These are phyloP conservation scores for Vireo altiloquus DNA, from an alignment of 2,113 vertebrate species.

Conservation along the genomic window DNA sequence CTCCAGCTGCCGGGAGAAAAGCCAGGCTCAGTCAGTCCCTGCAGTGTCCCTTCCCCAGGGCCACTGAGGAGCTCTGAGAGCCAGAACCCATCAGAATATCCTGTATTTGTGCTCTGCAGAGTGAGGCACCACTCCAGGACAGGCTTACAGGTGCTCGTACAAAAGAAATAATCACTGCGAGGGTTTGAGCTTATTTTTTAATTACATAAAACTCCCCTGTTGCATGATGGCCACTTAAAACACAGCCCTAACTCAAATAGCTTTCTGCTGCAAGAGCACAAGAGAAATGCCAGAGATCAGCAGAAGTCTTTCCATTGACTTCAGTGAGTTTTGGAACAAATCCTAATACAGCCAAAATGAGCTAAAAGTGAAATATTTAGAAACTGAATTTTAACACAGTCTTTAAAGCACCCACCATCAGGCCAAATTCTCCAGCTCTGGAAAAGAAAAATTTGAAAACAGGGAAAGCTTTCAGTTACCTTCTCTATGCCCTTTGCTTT, in stretches of 20 bases:
- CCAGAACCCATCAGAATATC: not conserved
- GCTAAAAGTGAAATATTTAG: constrained; percentile 16
- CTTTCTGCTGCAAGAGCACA: not conserved
- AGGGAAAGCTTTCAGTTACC: not conserved
- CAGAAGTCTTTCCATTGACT: constrained; percentile 20
- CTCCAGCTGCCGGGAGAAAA: constrained; percentile 81
- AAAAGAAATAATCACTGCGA: not conserved
- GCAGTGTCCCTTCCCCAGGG: not conserved
- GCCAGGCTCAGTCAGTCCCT: not conserved
- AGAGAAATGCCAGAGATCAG: constrained; percentile 14
- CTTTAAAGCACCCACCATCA: not conserved
- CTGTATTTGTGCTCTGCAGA: not conserved
- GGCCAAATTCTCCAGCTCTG: not conserved
- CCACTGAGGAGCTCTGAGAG: not conserved
- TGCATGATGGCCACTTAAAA: not conserved
- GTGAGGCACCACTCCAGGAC: not conserved
- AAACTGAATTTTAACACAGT: constrained; percentile 2
- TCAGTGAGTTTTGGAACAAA: constrained; percentile 12
- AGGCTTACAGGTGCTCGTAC: not conserved
- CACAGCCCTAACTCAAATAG: not conserved
- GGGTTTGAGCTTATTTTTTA: not conserved
- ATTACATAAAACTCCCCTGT: not conserved
- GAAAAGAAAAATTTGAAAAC: not conserved
- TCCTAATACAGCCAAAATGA: not conserved
- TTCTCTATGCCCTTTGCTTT: not conserved